Percentiles rank a stretch among this genome's conserved stretches.
Conservation (phyloP, 92 coral and sea anemone genomes). For the Micromussa lordhowensis region DNA sequence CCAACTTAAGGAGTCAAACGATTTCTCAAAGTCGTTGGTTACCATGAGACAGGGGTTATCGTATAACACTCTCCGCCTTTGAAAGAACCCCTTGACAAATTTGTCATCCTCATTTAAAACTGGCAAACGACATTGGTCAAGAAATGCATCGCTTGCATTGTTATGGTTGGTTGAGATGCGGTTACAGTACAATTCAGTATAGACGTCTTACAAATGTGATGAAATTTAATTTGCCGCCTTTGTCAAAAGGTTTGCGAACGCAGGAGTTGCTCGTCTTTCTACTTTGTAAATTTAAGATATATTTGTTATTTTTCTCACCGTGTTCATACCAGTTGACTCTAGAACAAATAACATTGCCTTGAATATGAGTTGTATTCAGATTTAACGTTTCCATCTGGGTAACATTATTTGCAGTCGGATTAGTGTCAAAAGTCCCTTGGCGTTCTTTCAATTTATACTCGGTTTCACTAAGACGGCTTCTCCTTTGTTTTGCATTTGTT, state of each 20-base stretch:
- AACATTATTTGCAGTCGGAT: slow-evolving; percentile 14
- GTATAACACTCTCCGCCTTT: not conserved
- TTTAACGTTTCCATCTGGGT: slow-evolving; percentile 1
- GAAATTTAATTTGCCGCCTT: not conserved
- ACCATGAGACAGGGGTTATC: not conserved
- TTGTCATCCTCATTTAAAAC: not conserved
- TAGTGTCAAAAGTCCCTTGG: not conserved
- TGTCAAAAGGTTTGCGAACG: not conserved
- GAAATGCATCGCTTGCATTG: not conserved
- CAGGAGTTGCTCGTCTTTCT: not conserved
- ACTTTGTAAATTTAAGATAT: too few species aligned
- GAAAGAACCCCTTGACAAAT: not conserved
- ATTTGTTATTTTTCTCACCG: too few species aligned
- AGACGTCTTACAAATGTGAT: not conserved
- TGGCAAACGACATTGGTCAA: slow-evolving; percentile 14
- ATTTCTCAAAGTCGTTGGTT: too few species aligned
- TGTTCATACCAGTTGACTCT: too few species aligned
- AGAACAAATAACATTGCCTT: too few species aligned
- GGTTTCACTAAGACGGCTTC: slow-evolving; percentile 8
- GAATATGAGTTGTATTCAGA: slow-evolving; percentile 9
- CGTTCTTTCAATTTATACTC: slow-evolving; percentile 1
- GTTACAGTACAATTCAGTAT: not conserved
- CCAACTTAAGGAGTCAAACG: too few species aligned
- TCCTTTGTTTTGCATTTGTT: slow-evolving; percentile 17
- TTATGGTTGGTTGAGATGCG: slow-evolving; percentile 2